These are phyloP conservation scores for Autographa pulchrina DNA, from an alignment of 2,888 invertebrate species.

Conservation along the genomic window DNA sequence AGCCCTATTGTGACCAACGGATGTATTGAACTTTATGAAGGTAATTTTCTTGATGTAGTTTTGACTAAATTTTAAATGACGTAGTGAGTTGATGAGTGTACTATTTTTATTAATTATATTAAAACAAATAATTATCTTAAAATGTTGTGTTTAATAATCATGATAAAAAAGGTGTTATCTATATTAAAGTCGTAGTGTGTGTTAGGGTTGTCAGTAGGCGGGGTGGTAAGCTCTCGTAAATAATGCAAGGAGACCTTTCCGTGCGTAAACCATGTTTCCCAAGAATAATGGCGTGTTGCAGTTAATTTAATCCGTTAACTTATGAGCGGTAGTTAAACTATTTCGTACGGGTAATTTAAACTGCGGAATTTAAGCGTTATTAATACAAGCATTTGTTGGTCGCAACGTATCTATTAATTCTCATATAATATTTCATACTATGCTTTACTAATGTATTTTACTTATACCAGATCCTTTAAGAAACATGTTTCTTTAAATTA, in stretches of 20 bases:
- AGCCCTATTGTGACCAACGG: slow-evolving; percentile 64
- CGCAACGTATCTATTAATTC: background rate
- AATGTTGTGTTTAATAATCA: slow-evolving; percentile 41
- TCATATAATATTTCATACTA: background rate
- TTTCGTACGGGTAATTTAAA: background rate
- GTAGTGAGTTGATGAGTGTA: background rate
- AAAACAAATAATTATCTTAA: slow-evolving; percentile 30
- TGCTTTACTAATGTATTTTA: background rate
- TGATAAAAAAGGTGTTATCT: slow-evolving; percentile 27
- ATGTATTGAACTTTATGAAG: slow-evolving; percentile 66
- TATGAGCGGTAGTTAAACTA: slow-evolving; percentile 18
- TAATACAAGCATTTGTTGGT: too few species aligned
- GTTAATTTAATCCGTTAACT: slow-evolving; percentile 33
- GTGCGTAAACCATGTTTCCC: slow-evolving; percentile 22
- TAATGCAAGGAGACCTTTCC: slow-evolving; percentile 46
- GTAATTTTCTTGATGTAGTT: slow-evolving; percentile 58
- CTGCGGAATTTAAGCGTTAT: background rate
- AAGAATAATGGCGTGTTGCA: slow-evolving; percentile 46
- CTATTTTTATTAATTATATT: slow-evolving; percentile 9
- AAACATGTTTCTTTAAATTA: too few species aligned
- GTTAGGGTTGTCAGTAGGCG: slow-evolving; percentile 33
- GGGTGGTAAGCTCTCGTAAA: slow-evolving; percentile 49
- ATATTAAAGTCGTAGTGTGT: slow-evolving; percentile 40
- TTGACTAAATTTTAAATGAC: background rate
- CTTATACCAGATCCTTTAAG: too few species aligned